Percentiles rank a stretch among this genome's conserved stretches.
Evolutionary conservation across 2,113 vertebrate genomes (phyloP).

Genomic region (Malurus alboscapulatus): DNA sequence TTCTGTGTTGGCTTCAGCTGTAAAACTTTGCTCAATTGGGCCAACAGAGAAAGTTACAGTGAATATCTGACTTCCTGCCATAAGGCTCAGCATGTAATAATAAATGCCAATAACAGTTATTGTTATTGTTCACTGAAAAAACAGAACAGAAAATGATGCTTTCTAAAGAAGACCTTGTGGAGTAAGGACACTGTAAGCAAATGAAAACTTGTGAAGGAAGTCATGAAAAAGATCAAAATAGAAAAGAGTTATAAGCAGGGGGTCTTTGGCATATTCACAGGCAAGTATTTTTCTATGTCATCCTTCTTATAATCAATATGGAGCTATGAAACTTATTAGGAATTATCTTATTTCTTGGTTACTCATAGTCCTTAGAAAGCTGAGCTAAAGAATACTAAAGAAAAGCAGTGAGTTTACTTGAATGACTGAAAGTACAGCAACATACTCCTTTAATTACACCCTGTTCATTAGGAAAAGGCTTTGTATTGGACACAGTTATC

Average conservation of each 20-base stretch:
- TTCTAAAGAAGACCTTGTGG: neutral
- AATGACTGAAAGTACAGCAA: neutral
- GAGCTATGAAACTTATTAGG: neutral
- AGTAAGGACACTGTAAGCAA: neutral
- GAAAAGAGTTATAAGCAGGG: neutral
- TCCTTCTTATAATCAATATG: neutral
- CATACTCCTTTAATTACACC: neutral
- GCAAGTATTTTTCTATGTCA: neutral
- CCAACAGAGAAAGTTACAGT: neutral
- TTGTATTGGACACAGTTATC: neutral
- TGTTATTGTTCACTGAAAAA: neutral
- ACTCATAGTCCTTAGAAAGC: neutral
- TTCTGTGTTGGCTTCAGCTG: neutral
- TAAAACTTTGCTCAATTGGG: conserved; percentile 2
- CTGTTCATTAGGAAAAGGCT: neutral
- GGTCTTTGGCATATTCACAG: neutral
- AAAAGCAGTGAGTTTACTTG: conserved; percentile 8
- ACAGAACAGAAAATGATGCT: neutral
- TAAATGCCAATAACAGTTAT: neutral
- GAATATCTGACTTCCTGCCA: neutral
- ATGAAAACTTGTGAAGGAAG: neutral
- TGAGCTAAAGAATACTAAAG: neutral
- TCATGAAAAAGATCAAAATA: neutral
- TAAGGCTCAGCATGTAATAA: neutral
- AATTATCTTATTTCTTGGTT: neutral